Base-by-base conservation (phyloP, 64 coral and sea anemone species). In the Dendrophyllia cribrosa region DNA sequence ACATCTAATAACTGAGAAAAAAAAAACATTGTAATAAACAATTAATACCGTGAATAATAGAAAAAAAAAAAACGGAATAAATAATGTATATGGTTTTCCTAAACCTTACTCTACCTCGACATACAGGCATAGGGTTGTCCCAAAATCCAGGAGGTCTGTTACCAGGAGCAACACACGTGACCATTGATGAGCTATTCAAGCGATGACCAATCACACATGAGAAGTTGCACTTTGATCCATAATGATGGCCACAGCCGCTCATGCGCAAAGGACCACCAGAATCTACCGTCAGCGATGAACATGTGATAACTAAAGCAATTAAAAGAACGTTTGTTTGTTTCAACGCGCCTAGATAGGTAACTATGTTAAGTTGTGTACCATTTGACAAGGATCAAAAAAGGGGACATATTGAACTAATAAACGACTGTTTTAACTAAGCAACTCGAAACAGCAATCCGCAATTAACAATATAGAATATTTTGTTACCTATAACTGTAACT, bases 141-240 rank as follows among this genome's bases (percentile, higher is more conserved):
- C 80, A 83, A 9, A 23, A n/a, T 48, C 43, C 60, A 0, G 80
- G 80, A 47, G 80, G 80, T 67, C 19, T 50, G 5, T 83, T 13
- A 50, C 43, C 4, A 0, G 59, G 43, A 6, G 80, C 43, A 83
- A 66, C 43, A 11, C 80, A 83, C 20, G 43, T 66, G 6, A 83
- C 43, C 3, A 43, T 13, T 22, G 43, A 83, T 20, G 80, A 83
- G 20, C 80, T 45, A 83, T 67, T 83, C 43, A 83, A 20, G 9
- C 80, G 80, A 83, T 83, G 16, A 20, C 80, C 80, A 83, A 3
- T 50, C 6, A 60, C 25, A 67, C 80, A 83, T 22, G 80, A 66
- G 9, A 83, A 83, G 8, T 51, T 66, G 13, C 80, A 83, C 0
- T 66, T 26, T 50, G 80, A 26, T 49, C 80, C 80, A 67, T 50